These are phyloP conservation scores for Atta cephalotes DNA, from an alignment of 1,140 invertebrate genomes.

Conservation along the genomic window DNA sequence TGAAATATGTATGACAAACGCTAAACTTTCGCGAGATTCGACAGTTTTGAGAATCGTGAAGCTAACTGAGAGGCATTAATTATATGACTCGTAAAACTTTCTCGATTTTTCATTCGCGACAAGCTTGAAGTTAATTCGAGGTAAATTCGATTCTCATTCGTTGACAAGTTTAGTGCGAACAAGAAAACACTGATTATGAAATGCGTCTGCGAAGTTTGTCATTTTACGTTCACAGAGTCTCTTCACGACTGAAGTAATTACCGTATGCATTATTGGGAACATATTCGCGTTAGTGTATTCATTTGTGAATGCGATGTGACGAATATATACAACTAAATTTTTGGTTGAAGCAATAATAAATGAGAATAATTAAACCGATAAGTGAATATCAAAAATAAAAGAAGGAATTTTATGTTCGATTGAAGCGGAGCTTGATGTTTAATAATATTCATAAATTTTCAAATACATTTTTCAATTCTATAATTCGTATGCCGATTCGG, in stretches of 20 bases:
- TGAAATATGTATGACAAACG: conserved; percentile 29
- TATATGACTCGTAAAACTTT: conserved; percentile 26
- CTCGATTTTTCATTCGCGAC: conserved; percentile 31
- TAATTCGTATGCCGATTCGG: no score
- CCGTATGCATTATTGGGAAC: background rate
- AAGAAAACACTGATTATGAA: conserved; percentile 40
- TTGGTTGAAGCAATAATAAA: background rate
- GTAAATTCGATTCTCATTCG: conserved; percentile 35
- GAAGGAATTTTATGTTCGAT: no score
- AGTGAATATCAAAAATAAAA: no score
- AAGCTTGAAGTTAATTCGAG: conserved; percentile 13
- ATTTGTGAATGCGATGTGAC: background rate
- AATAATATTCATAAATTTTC: no score
- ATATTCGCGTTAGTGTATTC: background rate
- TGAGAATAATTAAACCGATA: no score
- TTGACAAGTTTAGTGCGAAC: conserved; percentile 18
- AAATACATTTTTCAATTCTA: no score
- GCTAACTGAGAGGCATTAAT: conserved; percentile 30
- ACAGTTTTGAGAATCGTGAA: conserved; percentile 38
- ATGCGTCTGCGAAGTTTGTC: conserved; percentile 6
- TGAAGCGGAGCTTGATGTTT: no score
- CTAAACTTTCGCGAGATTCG: conserved; percentile 32
- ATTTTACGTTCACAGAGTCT: conserved; percentile 2
- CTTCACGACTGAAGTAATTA: conserved; percentile 11
- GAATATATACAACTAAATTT: background rate